Evolutionary conservation across 1,140 invertebrate species (phyloP).

Genomic region (Drosophila sp.): DNA sequence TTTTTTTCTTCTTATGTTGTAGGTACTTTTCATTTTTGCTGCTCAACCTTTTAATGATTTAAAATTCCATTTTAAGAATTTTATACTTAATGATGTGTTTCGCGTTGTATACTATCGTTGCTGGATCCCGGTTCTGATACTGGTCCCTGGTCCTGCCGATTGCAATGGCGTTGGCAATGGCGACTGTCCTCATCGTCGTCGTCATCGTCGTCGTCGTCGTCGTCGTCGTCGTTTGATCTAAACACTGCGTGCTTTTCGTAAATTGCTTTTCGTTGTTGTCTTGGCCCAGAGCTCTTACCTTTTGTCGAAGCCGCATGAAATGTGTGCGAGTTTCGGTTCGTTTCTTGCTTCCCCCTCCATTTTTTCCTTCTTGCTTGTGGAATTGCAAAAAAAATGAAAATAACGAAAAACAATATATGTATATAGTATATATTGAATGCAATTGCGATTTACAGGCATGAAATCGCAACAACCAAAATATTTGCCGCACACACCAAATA

Average conservation of each 20-base stretch:
- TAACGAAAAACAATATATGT: conserved; percentile 40
- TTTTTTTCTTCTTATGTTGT: conserved; percentile 3
- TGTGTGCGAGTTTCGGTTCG: conserved; percentile 67
- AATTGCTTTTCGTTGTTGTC: conserved; percentile 80
- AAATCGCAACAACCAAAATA: conserved; percentile 79
- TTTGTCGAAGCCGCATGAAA: conserved; percentile 81
- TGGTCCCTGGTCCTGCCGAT: conserved; percentile 1
- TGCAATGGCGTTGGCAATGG: conserved; percentile 51
- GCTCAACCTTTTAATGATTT: conserved; percentile 82
- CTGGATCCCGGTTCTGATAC: conserved; percentile 1
- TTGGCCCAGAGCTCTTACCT: conserved; percentile 55
- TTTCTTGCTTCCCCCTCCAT: conserved; percentile 43
- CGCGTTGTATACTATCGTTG: conserved; percentile 74
- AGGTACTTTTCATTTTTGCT: conserved; percentile 9
- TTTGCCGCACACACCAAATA: conserved; percentile 57
- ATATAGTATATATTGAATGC: conserved; percentile 45
- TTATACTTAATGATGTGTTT: conserved; percentile 84
- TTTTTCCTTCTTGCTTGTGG: conserved; percentile 23
- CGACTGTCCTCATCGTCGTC: conserved; percentile 52
- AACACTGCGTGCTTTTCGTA: conserved; percentile 80
- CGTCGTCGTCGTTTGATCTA: conserved; percentile 74
- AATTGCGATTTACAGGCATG: conserved; percentile 71
- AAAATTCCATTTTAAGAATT: conserved; percentile 84
- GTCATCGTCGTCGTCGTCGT: conserved; percentile 37
- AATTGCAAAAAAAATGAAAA: conserved; percentile 43